phyloP scores from a whole-genome alignment of 1,140 invertebrate genomes.

The Hirudo medicinalis region DNA sequence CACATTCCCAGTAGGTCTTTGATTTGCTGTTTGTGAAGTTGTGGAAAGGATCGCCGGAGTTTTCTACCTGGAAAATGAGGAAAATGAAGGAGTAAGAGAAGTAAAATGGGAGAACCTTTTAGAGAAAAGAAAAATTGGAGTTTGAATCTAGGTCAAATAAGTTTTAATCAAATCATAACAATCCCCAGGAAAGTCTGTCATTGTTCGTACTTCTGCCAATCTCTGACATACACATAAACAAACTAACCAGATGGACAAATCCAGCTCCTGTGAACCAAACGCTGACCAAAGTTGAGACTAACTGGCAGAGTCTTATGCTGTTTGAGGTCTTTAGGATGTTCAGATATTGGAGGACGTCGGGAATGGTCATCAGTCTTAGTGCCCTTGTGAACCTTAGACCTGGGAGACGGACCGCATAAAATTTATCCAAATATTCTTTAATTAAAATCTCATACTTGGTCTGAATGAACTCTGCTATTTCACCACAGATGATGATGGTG shows the following conservation, averaged over 20 bases:
- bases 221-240: too few relatives aligned
- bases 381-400: conserved; percentile 97
- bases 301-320: conserved; percentile 37
- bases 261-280: conserved; percentile 40
- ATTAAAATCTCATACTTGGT: too few relatives aligned
- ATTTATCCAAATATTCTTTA: too few relatives aligned
- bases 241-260: conserved; percentile 40
- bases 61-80: conserved; percentile 32
- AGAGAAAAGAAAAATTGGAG: too few relatives aligned
- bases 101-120: too few relatives aligned
- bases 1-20: conserved; percentile 38
- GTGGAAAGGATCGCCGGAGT: conserved; percentile 38
- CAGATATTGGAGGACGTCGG: conserved; percentile 42
- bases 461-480: too few relatives aligned
- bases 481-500: too few relatives aligned
- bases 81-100: not conserved
- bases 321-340: conserved; percentile 41
- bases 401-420: conserved; percentile 36
- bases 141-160: too few relatives aligned
- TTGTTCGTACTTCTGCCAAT: too few relatives aligned
- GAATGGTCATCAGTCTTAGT: conserved; percentile 80
- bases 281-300: conserved; percentile 37
- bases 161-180: not conserved
- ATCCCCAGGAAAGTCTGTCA: conserved; percentile 12
- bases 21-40: conserved; percentile 35